These are phyloP conservation scores for Tympanuchus pallidicinctus DNA, from an alignment of 2,113 vertebrate species.

Conservation along the genomic window DNA sequence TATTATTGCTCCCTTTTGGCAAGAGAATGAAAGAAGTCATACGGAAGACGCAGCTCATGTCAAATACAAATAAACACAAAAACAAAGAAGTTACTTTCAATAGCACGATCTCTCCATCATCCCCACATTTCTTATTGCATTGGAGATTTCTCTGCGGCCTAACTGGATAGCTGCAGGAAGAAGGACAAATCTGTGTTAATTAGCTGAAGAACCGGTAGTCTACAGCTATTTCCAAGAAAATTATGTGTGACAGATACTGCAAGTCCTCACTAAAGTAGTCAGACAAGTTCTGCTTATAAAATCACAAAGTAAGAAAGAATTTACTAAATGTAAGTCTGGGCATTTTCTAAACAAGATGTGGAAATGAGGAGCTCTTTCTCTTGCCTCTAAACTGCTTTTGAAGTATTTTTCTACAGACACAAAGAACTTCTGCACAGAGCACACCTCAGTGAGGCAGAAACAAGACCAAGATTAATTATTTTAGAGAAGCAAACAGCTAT, in stretches of 20 bases:
- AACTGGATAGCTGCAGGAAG: neutral
- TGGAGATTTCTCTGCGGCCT: neutral
- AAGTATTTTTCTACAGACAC: neutral
- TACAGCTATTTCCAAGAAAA: neutral
- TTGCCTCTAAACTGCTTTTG: neutral
- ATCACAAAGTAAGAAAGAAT: neutral
- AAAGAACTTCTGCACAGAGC: neutral
- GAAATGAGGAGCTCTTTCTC: neutral
- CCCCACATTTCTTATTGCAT: neutral
- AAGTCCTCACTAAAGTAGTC: neutral
- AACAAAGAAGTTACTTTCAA: neutral
- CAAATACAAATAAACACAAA: neutral
- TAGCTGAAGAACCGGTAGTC: neutral
- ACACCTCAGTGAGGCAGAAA: neutral
- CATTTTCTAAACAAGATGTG: neutral
- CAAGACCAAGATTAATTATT: neutral
- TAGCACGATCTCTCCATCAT: neutral
- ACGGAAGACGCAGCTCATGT: neutral
- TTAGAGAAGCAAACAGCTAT: neutral
- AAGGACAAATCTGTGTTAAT: neutral
- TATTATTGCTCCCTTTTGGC: neutral
- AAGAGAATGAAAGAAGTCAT: neutral
- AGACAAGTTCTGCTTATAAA: accelerated
- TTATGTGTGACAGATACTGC: neutral
- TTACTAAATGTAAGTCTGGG: neutral